Conservation (phyloP, 2,113 vertebrate genomes). For the Podiceps cristatus region DNA sequence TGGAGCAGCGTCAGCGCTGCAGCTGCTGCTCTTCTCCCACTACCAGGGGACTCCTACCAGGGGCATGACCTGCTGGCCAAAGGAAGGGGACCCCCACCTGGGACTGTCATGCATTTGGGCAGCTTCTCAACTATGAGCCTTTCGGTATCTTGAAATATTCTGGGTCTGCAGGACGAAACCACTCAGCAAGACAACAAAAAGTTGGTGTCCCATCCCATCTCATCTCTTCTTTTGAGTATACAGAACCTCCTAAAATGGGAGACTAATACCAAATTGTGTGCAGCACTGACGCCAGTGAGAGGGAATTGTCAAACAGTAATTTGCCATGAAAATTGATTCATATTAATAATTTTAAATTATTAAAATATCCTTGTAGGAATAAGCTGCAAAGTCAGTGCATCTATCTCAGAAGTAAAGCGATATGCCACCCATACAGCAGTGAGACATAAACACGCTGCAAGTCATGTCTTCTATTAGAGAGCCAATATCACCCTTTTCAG, state of each 20-base stretch:
- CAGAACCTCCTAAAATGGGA: neutral
- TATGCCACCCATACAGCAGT: neutral
- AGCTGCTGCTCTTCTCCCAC: neutral
- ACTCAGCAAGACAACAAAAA: neutral
- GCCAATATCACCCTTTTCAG: neutral
- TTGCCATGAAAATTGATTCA: neutral
- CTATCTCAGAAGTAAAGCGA: neutral
- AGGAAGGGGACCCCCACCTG: neutral
- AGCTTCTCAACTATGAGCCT: neutral
- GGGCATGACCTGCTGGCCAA: neutral
- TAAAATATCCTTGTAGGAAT: neutral
- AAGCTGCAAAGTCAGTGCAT: neutral
- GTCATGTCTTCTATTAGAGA: neutral
- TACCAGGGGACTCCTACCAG: neutral
- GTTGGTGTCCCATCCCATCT: neutral
- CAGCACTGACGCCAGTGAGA: neutral
- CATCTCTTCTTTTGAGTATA: neutral
- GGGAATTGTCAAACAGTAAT: neutral
- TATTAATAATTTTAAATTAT: neutral
- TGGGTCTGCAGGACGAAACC: neutral
- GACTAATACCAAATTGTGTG: neutral
- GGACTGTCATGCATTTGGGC: neutral
- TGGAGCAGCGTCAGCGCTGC: neutral
- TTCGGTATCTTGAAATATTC: neutral
- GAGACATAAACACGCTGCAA: neutral